phyloP scores from a whole-genome alignment of 2,888 invertebrate species.

The Macroteleia sp. region DNA sequence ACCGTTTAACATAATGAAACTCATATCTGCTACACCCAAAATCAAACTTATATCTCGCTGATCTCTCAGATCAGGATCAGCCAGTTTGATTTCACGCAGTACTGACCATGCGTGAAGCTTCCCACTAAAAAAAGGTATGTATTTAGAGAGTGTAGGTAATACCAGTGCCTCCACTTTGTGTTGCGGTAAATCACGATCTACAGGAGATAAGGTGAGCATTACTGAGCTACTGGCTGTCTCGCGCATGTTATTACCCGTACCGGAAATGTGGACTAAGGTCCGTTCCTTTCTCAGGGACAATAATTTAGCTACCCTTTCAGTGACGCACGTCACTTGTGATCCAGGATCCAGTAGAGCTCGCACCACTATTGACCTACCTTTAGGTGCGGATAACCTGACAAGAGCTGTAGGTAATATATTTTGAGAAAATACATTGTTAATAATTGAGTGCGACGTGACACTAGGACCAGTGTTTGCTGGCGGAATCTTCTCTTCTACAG shows the following conservation, averaged over 20 bases:
- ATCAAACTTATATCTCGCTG: background rate
- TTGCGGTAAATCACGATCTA: background rate
- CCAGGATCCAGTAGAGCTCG: conserved; percentile 8
- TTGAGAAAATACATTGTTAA: too few species aligned
- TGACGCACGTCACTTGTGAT: background rate
- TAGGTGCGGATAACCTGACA: background rate
- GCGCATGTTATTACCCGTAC: background rate
- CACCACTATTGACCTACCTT: background rate
- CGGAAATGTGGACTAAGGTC: background rate
- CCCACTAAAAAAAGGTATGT: too few species aligned
- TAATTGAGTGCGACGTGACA: too few species aligned
- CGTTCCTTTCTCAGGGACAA: background rate
- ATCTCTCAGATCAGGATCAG: background rate
- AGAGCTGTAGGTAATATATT: conserved; percentile 1
- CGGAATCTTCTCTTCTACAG: background rate
- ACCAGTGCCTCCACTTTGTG: too few species aligned
- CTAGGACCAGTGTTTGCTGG: too few species aligned
- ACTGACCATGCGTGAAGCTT: too few species aligned
- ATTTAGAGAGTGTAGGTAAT: too few species aligned
- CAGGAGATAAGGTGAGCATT: background rate
- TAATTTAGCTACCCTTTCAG: background rate
- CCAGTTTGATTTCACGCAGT: background rate
- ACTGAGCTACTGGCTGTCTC: background rate
- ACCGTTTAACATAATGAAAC: background rate
- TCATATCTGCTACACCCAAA: background rate